phyloP scores from a whole-genome alignment of 2,888 invertebrate species.

The Tetramorium bicarinatum region DNA sequence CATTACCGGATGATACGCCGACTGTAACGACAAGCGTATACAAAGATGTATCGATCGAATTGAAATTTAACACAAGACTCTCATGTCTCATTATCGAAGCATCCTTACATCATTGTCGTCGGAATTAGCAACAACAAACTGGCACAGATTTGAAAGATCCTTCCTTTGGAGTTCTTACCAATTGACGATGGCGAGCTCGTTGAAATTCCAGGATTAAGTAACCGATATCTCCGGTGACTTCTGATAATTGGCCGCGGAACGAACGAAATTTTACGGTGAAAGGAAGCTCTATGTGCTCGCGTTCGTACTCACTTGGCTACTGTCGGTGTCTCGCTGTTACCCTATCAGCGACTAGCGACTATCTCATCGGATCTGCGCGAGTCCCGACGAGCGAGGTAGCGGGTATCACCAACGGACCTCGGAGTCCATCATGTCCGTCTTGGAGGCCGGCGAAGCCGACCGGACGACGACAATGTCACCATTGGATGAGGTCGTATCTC shows the following conservation, averaged over 20 bases:
- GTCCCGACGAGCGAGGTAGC: conserved; percentile 58
- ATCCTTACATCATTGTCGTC: conserved; percentile 12
- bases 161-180: not conserved
- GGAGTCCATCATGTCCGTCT: conserved; percentile 80
- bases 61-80: conserved; percentile 45
- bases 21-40: not conserved
- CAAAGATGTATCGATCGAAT: conserved; percentile 29
- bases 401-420: conserved; percentile 32
- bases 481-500: conserved; percentile 83
- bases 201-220: conserved; percentile 14
- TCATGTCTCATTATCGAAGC: conserved; percentile 14
- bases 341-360: conserved; percentile 37
- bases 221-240: conserved; percentile 11
- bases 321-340: conserved; percentile 57
- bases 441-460: conserved; percentile 80
- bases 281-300: conserved; percentile 62
- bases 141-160: not conserved
- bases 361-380: conserved; percentile 56
- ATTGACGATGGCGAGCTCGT: conserved; percentile 16
- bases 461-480: conserved; percentile 83
- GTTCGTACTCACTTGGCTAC: conserved; percentile 56
- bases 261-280: conserved; percentile 45
- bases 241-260: conserved; percentile 1
- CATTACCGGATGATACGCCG: conserved; percentile 19
- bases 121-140: not conserved